Conservation (phyloP, 1,140 invertebrate species). For the Sinella curviseta region DNA sequence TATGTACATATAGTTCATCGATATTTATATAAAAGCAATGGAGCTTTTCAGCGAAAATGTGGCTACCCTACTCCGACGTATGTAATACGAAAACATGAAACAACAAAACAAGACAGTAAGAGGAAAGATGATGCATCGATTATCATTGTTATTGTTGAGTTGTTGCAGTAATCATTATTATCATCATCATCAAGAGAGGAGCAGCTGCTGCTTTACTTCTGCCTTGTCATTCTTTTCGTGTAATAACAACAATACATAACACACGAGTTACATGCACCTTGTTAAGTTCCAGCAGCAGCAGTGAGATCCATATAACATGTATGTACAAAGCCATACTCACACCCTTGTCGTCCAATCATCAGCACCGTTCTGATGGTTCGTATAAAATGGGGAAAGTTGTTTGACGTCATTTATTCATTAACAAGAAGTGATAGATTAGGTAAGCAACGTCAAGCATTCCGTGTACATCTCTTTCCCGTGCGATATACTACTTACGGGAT, state of each 20-base stretch:
- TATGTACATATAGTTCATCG: too few relatives aligned
- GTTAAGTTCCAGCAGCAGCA: too few relatives aligned
- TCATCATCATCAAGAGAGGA: neutral
- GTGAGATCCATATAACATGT: too few relatives aligned
- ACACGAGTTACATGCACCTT: too few relatives aligned
- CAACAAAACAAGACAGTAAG: neutral
- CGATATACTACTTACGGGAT: neutral
- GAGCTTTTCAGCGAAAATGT: too few relatives aligned
- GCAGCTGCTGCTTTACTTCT: too few relatives aligned
- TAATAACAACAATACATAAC: too few relatives aligned
- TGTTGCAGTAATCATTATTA: neutral
- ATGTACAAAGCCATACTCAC: neutral
- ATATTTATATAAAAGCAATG: too few relatives aligned
- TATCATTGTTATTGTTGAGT: neutral
- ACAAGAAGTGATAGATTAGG: constrained; percentile 8
- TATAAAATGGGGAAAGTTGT: neutral
- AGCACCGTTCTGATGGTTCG: neutral
- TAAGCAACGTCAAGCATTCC: neutral
- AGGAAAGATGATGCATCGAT: neutral
- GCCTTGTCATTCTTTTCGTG: neutral
- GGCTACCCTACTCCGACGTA: too few relatives aligned
- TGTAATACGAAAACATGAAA: neutral
- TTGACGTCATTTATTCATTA: constrained; percentile 22
- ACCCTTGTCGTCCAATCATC: neutral
- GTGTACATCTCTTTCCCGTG: too few relatives aligned